Base-by-base conservation (phyloP, 2,797 vertebrate species). In the Gymnothorax reevesii region DNA sequence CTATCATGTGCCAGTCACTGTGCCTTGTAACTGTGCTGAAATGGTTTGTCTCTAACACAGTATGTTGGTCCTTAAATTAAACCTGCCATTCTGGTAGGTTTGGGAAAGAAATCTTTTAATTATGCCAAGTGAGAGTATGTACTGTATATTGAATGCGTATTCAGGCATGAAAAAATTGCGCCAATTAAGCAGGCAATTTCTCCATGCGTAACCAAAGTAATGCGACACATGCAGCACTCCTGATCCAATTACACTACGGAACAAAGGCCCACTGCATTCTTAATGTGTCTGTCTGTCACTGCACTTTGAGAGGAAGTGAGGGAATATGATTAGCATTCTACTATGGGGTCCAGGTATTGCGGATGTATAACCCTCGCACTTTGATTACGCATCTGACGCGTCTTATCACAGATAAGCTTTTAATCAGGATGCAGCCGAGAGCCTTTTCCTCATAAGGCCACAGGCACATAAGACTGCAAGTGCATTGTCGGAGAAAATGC, bases 381-480 rank as follows among this genome's bases (percentile, higher is more conserved):
- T 55, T 55, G 77, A 55, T 80, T 80, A 55, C 4, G 77, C 77
- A 10, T 7, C 77, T n/a, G 77, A 80, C 77, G 52, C 12, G 22
- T 80, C 54, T 55, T 4, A 25, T 80, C 77, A 7, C 52, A 55
- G 77, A 80, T 80, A 80, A 80, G 77, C 77, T 52, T 80, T 80
- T 49, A 20, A 80, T 80, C 77, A 80, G 77, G 49, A 80, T n/a
- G 52, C 77, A 80, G n/a, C 52, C 3, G 42, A 80, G 77, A n/a
- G 52, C 77, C 52, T 52, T 80, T 55, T 52, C 77, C 49, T 80
- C 77, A 55, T 80, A 80, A 80, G 55, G 77, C 52, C 77, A n/a
- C 20, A 80, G 52, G n/a, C 77, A 7, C n/a, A 20, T 55, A 49
- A 80, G 77, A 80, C n/a, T 55, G 77, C 10, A 49, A 80, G 77